These are phyloP conservation scores for Cheilosia pagana DNA, from an alignment of 2,888 invertebrate genomes.

Conservation along the genomic window DNA sequence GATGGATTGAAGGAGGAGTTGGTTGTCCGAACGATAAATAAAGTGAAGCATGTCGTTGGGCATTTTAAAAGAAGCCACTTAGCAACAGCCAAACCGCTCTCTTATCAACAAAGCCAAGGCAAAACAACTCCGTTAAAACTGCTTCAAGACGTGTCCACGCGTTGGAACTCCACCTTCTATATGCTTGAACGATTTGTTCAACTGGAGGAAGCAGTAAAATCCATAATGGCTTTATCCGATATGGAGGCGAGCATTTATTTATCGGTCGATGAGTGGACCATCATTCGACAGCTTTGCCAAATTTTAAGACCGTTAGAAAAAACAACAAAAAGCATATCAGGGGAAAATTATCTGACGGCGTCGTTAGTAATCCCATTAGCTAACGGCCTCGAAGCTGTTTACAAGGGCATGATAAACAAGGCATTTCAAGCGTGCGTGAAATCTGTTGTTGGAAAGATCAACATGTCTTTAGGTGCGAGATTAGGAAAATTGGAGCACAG, in stretches of 20 bases:
- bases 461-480: neutral
- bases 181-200: constrained; percentile 8
- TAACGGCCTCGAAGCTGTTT: neutral
- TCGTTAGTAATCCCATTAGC: constrained; percentile 2
- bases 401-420: neutral
- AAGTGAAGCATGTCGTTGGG: constrained; percentile 8
- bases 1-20: constrained; percentile 47
- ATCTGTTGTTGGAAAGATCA: neutral
- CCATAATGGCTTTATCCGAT: constrained; percentile 6
- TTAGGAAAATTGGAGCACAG: neutral
- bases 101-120: constrained; percentile 4
- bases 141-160: constrained; percentile 5
- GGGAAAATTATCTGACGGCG: neutral
- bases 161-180: constrained; percentile 15
- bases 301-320: neutral
- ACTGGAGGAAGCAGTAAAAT: constrained; percentile 18
- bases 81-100: constrained; percentile 1
- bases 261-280: constrained; percentile 11
- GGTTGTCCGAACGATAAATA: constrained; percentile 2
- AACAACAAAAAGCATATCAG: neutral
- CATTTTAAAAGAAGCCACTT: constrained; percentile 2
- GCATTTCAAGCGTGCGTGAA: neutral
- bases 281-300: constrained; percentile 15
- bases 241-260: constrained; percentile 3
- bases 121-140: neutral